Evolutionary conservation across 2,113 vertebrate genomes (phyloP), one percentile per base, ranked within the genome.

Genomic region (Lathamus discolor): DNA sequence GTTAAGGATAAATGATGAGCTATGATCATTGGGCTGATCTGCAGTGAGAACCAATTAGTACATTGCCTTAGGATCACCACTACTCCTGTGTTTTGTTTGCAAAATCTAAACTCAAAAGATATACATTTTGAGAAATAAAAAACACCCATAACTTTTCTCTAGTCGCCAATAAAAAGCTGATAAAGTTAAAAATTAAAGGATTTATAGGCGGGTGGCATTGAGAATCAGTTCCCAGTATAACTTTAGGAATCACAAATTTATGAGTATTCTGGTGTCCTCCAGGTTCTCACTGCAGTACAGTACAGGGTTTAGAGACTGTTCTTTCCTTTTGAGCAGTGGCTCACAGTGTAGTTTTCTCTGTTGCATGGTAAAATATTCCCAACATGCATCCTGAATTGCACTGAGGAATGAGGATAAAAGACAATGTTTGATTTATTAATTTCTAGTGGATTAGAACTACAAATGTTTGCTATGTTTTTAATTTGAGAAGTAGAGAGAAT

Each of bases 401-500:
- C 33, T 91, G 95, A 98, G 95, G 95, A 97, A 96, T 97, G 96
- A 96, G 97, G 97, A 98, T 98, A 97, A 97, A 98, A 98, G 95
- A 96, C 95, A 95, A 85, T 94, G 92, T 98, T 98, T 98, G 97
- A 98, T 98, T 98, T 98, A 98, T 98, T 98, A 98, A 98, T 98
- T 98, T 98, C 97, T 97, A 97, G 97, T 97, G 95, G 97, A 98
- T 98, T 98, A 97, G 95, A 98, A 97, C 97, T 98, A 98, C 98
- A 98, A 98, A 98, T 98, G 97, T 98, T 98, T 98, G 97, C 97
- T 97, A 83, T 98, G 97, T 98, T 98, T 98, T 98, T 98, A 98
- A 98, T 98, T 98, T 98, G 95, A 98, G 96, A 98, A 98, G 96
- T 97, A 96, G 97, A 95, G 88, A 97, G 95, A 98, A 97, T 98